Evolutionary conservation across 2,888 invertebrate genomes (phyloP), one percentile per base, ranked within the genome.

Genomic region (Caenorhabditis angaria): DNA sequence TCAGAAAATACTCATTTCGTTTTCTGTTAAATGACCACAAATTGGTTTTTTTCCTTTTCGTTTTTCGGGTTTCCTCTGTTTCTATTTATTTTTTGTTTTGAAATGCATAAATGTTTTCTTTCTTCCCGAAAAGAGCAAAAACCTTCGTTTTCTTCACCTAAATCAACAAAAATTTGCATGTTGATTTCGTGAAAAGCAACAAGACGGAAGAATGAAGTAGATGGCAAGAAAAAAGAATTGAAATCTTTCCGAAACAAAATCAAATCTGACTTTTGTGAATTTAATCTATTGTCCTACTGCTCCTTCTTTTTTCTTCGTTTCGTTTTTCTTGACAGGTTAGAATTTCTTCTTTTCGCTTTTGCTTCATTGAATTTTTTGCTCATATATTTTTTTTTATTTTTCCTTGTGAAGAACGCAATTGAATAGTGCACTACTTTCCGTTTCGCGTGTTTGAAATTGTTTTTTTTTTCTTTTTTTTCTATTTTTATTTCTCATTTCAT

Each of bases 251-350:
- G n/a, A n/a, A n/a, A n/a, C 72, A 29, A 72, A 72, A 72, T 72
- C 72, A 67, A 72, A 72, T 72, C 64, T 72, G 67, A 72, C 64
- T 67, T 67, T 56, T 61, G 41, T 64, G 62, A 72, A 72, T 72
- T 67, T 68, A 72, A 50, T 56, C 61, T 65, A 65, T 65, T 65
- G 61, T 65, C 65, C 65, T 61, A 56, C 51, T 56, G 24, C 50
- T 24, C 22, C 50, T 20, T 50, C 14, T 50, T 50, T 50, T 50
- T 48, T 48, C 48, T n/a, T 20, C 24, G 24, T 50, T 50, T 50
- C 35, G 14, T 50, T 50, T 22, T 6, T 20, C 22, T 18, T 50
- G 2, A 20, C 50, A 24, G 41, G 41, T 41, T 41, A 41, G 18
- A 14, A 18, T 12, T 18, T 41, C 41, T 41, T 18, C 18, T 14